Conservation (phyloP, 2,888 invertebrate genomes). For the Gymnosoma rotundatum region DNA sequence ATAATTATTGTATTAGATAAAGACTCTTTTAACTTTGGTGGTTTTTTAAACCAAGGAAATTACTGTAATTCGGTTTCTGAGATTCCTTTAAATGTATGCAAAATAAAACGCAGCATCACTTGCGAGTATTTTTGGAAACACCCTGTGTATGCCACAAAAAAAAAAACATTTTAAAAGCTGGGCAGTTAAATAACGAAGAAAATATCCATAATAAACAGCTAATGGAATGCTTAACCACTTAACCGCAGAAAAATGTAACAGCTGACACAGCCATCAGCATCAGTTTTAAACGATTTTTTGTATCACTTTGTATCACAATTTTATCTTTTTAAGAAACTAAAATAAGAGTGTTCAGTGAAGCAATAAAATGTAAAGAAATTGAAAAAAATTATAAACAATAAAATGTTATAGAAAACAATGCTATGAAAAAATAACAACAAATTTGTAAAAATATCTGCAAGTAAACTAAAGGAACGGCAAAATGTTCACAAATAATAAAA, state of each 20-base stretch:
- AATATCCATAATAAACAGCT: background rate
- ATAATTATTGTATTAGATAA: no score
- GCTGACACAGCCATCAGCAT: conserved; percentile 62
- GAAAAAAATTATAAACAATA: background rate
- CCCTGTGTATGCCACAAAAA: no score
- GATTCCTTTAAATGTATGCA: no score
- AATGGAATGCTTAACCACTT: conserved; percentile 55
- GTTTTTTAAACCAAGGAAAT: no score
- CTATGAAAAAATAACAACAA: background rate
- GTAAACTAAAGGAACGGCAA: no score
- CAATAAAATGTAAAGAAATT: conserved; percentile 40
- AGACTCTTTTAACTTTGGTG: no score
- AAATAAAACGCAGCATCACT: no score
- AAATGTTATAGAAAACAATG: background rate
- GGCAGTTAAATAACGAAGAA: background rate
- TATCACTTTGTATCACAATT: conserved; percentile 22
- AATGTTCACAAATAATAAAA: no score
- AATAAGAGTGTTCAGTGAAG: conserved; percentile 50
- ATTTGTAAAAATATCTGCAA: no score
- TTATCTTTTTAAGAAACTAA: conserved; percentile 32
- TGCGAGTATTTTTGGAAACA: background rate
- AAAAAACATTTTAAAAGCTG: no score
- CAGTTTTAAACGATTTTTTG: conserved; percentile 44
- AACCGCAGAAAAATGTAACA: conserved; percentile 65
- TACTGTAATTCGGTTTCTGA: no score